Evolutionary conservation across 2,113 vertebrate genomes (phyloP).

Genomic region (Noctilio leporinus): DNA sequence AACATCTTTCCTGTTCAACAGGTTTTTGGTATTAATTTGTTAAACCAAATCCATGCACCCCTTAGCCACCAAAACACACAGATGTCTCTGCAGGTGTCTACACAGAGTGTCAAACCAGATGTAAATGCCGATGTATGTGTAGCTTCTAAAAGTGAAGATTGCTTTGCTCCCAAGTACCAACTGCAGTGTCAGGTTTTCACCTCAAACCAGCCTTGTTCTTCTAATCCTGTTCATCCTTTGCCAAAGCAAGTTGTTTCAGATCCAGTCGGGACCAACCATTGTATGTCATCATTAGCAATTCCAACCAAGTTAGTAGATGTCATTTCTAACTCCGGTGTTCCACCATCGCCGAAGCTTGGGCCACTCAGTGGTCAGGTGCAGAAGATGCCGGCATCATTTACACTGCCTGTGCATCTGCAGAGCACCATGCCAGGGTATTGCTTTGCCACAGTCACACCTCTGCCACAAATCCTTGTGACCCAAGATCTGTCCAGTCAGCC

Average conservation of each 20-base stretch:
- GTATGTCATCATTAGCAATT: conserved; percentile 51
- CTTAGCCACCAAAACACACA: conserved; percentile 79
- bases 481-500: conserved; percentile 86
- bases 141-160: conserved; percentile 66
- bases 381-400: conserved; percentile 78
- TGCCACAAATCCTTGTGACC: conserved; percentile 95
- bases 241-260: conserved; percentile 80
- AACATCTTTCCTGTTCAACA: conserved; percentile 75
- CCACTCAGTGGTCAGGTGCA: conserved; percentile 58
- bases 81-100: conserved; percentile 71
- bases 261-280: conserved; percentile 68
- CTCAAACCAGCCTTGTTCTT: conserved; percentile 81
- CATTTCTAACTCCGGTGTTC: conserved; percentile 76
- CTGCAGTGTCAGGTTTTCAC: conserved; percentile 83
- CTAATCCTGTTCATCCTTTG: conserved; percentile 75
- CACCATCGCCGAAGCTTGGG: conserved; percentile 75
- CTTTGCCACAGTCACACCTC: conserved; percentile 77
- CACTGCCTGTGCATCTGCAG: conserved; percentile 80
- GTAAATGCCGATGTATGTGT: neutral
- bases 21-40: conserved; percentile 78
- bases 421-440: conserved; percentile 79
- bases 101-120: conserved; percentile 73
- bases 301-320: conserved; percentile 76
- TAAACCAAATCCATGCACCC: conserved; percentile 81
- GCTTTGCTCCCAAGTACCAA: conserved; percentile 94